Base-by-base conservation (phyloP, 1,140 invertebrate species). In the Drosophila kikkawai region DNA sequence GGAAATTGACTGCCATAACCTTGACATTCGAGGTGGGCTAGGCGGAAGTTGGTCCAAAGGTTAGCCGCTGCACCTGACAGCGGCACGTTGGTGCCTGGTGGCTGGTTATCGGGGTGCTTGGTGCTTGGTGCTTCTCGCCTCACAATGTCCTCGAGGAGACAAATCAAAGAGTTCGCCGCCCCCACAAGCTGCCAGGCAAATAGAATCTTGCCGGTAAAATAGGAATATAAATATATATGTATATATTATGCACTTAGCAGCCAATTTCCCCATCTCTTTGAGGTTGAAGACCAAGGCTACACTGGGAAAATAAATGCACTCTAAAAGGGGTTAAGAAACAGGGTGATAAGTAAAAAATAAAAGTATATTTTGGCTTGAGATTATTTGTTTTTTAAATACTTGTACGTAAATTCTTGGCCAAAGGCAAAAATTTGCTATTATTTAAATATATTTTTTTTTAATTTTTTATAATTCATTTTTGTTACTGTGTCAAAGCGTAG, bases 101-200 rank as follows among this genome's bases (percentile, higher is more conserved):
- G 17, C 11, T 44, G 41, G 41, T 12, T 19, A 45, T 45, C 9
- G 42, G 42, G 42, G 42, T 44, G 7, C 13, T 11, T 29, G 8
- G 9, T 32, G 8, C 26, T 3, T n/a, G 15, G 9, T 17, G 17
- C 17, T 15, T 6, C 8, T 39, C 11, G 4, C 12, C 26, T 9
- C 15, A 29, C 7, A 7, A 19, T 13, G 19, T 56, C 53, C 34
- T 56, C 53, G 15, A 57, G 15, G 9, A 26, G 57, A 66, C 57
- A 44, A 44, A 44, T 66, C 57, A 44, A 44, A 66, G 37, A 41
- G 37, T 32, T 60, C 7, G 32, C 29, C 26, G 15, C 55, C 36
- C 15, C 11, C 29, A 19, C 29, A 32, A 32, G 26, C 61, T 61
- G 56, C 58, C 63, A 65, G 17, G 39, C 36, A 63, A 34, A 65